Percentiles rank a stretch among this genome's conserved stretches.
Evolutionary conservation across 2,888 invertebrate species (phyloP).

Genomic region (Microplitis manilae): DNA sequence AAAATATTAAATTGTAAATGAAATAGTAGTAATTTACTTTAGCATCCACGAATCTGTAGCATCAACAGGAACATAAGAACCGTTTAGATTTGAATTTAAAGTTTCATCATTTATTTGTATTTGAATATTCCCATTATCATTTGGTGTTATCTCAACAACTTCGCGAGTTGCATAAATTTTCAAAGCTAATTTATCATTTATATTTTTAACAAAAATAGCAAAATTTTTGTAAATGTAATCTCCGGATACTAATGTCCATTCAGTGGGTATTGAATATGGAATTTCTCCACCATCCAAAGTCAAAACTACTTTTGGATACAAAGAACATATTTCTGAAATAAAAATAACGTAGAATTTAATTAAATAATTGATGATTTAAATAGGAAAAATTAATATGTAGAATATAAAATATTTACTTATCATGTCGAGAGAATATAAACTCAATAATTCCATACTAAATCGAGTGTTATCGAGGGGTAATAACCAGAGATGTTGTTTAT

Average conservation of each 20-base stretch:
- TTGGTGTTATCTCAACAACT: conserved; percentile 53
- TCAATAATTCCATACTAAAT: conserved; percentile 53
- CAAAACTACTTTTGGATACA: conserved; percentile 54
- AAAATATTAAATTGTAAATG: not conserved
- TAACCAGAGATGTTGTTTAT: conserved; percentile 41
- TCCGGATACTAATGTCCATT: conserved; percentile 67
- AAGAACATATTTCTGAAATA: conserved; percentile 61
- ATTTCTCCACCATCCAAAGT: conserved; percentile 55
- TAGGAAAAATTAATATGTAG: not conserved
- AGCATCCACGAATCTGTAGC: conserved; percentile 23
- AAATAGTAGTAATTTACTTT: conserved; percentile 38
- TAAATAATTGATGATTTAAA: not conserved
- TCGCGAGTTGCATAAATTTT: conserved; percentile 49
- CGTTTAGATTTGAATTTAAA: conserved; percentile 42
- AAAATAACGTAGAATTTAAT: not conserved
- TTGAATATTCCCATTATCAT: conserved; percentile 2
- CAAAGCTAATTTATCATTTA: conserved; percentile 54
- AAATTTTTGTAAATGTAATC: conserved; percentile 58
- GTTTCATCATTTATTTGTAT: conserved; percentile 52
- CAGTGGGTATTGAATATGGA: conserved; percentile 51
- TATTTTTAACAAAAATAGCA: conserved; percentile 64
- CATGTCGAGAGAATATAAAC: conserved; percentile 22
- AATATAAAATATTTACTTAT: not conserved
- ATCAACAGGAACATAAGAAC: conserved; percentile 41
- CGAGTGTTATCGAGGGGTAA: conserved; percentile 56